Evolutionary conservation across 1,140 invertebrate genomes (phyloP).

Genomic region (Ganaspis sp.): DNA sequence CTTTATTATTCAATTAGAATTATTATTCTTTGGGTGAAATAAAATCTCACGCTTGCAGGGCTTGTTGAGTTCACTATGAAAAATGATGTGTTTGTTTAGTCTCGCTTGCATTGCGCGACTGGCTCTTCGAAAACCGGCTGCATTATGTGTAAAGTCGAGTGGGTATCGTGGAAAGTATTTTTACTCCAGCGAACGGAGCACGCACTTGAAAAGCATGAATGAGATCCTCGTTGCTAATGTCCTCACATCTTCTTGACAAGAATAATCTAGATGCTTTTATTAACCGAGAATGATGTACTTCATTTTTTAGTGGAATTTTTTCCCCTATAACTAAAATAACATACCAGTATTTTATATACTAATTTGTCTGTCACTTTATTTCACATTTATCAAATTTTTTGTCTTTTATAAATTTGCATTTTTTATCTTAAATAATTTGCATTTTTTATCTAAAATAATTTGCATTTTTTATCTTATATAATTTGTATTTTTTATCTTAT

Average conservation of each 20-base stretch:
- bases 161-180: constrained; percentile 12
- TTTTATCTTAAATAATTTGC: too few species aligned
- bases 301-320: neutral
- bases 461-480: too few species aligned
- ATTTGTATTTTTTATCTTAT: too few species aligned
- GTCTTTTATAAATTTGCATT: too few species aligned
- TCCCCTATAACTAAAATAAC: neutral
- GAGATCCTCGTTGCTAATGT: constrained; percentile 18
- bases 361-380: neutral
- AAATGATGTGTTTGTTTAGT: constrained; percentile 30
- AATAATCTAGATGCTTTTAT: constrained; percentile 25
- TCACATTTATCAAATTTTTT: too few species aligned
- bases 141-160: constrained; percentile 29
- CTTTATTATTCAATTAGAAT: constrained; percentile 1
- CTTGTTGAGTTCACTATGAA: constrained; percentile 15
- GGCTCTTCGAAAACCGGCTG: constrained; percentile 20
- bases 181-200: constrained; percentile 16
- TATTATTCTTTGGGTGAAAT: constrained; percentile 13
- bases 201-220: constrained; percentile 24
- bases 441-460: too few species aligned
- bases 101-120: constrained; percentile 20
- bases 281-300: constrained; percentile 25
- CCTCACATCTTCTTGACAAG: neutral
- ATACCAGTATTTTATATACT: neutral
- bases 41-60: constrained; percentile 20